phyloP scores from a whole-genome alignment of 1,140 invertebrate species.

The Drosophila ogumai region DNA sequence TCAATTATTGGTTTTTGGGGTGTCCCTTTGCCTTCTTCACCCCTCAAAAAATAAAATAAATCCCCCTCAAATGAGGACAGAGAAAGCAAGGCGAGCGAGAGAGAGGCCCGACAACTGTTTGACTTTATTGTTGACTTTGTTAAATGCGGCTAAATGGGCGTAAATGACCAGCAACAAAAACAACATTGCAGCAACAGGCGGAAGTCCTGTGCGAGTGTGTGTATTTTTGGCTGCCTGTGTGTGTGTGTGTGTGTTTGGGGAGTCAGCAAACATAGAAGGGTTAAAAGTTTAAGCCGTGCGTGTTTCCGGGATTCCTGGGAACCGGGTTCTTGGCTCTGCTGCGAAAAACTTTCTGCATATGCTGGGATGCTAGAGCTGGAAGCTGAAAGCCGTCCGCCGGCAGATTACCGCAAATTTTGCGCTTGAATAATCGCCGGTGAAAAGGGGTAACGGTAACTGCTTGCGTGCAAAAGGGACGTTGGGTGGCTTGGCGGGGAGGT shows the following conservation, averaged over 20 bases:
- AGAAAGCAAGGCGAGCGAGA: neutral
- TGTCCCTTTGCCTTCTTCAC: neutral
- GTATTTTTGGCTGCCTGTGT: slow-evolving; percentile 5
- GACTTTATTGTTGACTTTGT: slow-evolving; percentile 82
- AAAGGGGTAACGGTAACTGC: slow-evolving; percentile 5
- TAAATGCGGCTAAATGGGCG: slow-evolving; percentile 81
- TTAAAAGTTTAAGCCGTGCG: slow-evolving; percentile 60
- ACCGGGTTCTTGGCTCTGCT: neutral
- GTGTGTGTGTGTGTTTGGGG: slow-evolving; percentile 19
- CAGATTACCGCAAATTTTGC: slow-evolving; percentile 63
- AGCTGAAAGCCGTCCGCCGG: slow-evolving; percentile 40
- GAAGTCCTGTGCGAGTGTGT: slow-evolving; percentile 3
- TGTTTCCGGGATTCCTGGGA: slow-evolving; percentile 37
- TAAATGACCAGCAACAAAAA: slow-evolving; percentile 74
- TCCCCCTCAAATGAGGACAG: neutral
- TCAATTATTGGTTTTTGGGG: slow-evolving; percentile 62
- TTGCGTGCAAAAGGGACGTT: neutral
- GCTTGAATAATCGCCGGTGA: slow-evolving; percentile 53
- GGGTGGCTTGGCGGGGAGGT: neutral
- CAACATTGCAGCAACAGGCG: slow-evolving; percentile 54
- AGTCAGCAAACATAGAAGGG: slow-evolving; percentile 43
- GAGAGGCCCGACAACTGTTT: slow-evolving; percentile 45
- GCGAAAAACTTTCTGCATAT: slow-evolving; percentile 52
- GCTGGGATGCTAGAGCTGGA: slow-evolving; percentile 14
- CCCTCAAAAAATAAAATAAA: neutral